Conservation (phyloP, 2,113 vertebrate species). For the Microtus pennsylvanicus region DNA sequence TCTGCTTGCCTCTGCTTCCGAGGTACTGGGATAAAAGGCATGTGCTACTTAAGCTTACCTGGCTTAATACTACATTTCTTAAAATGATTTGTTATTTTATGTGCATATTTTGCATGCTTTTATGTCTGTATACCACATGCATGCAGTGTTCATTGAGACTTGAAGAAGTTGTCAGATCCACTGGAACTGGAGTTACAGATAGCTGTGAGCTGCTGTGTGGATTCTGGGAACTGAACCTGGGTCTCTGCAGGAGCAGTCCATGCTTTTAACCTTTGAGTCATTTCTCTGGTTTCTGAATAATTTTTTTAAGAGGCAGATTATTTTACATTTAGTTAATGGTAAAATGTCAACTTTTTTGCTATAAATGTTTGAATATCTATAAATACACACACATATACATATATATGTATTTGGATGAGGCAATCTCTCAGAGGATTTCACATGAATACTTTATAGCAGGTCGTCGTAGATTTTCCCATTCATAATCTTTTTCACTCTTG, state of each 20-base stretch:
- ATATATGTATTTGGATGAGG: not conserved
- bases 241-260: not conserved
- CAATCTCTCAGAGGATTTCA: not conserved
- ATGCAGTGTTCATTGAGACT: not conserved
- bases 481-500: not conserved
- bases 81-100: not conserved
- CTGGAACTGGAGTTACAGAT: not conserved
- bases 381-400: not conserved
- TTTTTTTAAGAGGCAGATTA: not conserved
- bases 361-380: not conserved
- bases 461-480: not conserved
- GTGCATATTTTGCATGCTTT: not conserved
- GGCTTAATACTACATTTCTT: not conserved
- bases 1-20: not conserved
- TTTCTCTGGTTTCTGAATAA: not conserved
- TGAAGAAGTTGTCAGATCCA: not conserved
- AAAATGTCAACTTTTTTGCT: not conserved
- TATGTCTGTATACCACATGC: not conserved
- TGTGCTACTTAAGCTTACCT: too few species aligned
- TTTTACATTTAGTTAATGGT: conserved; percentile 13
- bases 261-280: not conserved
- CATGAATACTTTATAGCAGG: not conserved
- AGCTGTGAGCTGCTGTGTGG: not conserved
- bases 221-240: not conserved
- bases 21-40: not conserved